These are phyloP conservation scores for Chrysaora quinquecirrha DNA, from an alignment of 30 jellyfish, hydroid and myxozoan genomes.

Conservation along the genomic window DNA sequence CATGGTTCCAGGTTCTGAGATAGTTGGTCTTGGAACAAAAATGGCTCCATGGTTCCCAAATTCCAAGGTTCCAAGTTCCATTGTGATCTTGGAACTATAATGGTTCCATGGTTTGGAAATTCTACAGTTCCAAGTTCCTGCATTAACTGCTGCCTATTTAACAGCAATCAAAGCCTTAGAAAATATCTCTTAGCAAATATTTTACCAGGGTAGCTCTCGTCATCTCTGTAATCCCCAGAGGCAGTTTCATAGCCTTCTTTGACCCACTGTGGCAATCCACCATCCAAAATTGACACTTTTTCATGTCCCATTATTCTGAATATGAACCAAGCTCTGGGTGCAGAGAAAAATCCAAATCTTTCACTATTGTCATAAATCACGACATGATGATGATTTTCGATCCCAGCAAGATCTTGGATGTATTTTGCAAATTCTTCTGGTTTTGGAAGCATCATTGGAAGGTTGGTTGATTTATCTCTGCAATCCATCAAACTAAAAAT, in stretches of 20 bases:
- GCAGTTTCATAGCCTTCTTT: conserved; percentile 60
- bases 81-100: no score
- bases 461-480: conserved; percentile 57
- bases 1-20: no score
- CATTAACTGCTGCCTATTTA: no score
- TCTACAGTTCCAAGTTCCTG: no score
- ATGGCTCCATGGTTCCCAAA: no score
- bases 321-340: conserved; percentile 69
- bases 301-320: conserved; percentile 74
- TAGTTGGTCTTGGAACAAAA: no score
- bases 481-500: conserved; percentile 70
- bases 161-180: no score
- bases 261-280: conserved; percentile 80
- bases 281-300: conserved; percentile 60
- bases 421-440: conserved; percentile 62
- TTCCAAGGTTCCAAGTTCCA: no score
- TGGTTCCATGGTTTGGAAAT: no score
- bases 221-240: conserved; percentile 53
- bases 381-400: conserved; percentile 54
- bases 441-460: conserved; percentile 71
- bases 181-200: no score
- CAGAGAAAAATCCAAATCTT: conserved; percentile 74
- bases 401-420: conserved; percentile 43
- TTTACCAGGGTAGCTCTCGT: conserved; percentile 68
- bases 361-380: conserved; percentile 73